A percentile compares a stretch with the other conserved stretches of the same genome.
Conservation (phyloP, 2,113 vertebrate genomes). For the Antechinus flavipes region DNA sequence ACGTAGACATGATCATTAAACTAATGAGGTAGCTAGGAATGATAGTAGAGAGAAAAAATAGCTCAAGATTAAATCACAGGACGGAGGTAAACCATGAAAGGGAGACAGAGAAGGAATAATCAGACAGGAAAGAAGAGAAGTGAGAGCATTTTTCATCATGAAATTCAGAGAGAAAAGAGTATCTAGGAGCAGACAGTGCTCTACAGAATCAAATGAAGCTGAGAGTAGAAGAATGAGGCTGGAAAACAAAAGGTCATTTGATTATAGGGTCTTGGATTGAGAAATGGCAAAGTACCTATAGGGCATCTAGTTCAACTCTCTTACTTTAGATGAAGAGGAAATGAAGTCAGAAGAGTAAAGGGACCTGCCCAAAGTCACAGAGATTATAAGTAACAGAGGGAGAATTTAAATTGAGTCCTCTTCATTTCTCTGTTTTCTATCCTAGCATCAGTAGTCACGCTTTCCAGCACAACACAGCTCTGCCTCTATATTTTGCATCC, state of each 20-base stretch:
- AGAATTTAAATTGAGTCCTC: neutral
- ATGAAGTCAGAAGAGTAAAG: neutral
- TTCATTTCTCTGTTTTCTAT: neutral
- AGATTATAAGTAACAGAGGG: neutral
- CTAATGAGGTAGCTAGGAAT: neutral
- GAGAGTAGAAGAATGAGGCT: neutral
- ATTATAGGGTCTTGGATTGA: neutral
- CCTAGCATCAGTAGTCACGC: neutral
- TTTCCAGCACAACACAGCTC: neutral
- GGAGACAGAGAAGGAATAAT: neutral
- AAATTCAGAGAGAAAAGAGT: neutral
- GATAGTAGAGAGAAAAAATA: neutral
- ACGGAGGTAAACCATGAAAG: neutral
- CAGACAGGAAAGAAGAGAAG: neutral
- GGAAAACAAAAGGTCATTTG: neutral
- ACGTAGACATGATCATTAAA: neutral
- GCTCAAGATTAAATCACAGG: neutral
- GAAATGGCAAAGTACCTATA: neutral
- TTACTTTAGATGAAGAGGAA: neutral
- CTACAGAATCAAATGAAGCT: neutral
- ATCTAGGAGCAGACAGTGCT: neutral
- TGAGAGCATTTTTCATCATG: neutral
- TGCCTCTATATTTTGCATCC: neutral
- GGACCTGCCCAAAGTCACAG: neutral
- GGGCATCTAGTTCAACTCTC: neutral